A percentile compares a stretch with the other conserved stretches of the same genome.
Evolutionary conservation across 2,113 vertebrate genomes (phyloP).

Genomic region (Poeciliopsis retropinna): DNA sequence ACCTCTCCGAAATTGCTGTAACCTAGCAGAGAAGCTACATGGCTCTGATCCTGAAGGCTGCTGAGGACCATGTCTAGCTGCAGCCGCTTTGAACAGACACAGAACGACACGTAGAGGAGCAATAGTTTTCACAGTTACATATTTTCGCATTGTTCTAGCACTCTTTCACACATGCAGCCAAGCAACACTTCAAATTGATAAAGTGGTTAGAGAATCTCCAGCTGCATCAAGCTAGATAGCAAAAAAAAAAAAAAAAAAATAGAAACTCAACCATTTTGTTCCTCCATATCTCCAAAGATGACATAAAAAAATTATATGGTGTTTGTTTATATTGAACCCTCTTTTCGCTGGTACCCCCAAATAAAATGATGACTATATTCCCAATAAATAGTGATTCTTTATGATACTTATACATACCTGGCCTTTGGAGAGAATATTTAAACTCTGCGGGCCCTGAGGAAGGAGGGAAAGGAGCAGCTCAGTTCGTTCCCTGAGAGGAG

Average conservation of each 20-base stretch:
- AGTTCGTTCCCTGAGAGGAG: constrained; percentile 94
- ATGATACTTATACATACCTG: constrained; percentile 82
- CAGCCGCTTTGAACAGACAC: constrained; percentile 73
- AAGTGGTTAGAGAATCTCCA: constrained; percentile 1
- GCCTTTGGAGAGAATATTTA: constrained; percentile 96
- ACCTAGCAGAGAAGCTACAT: constrained; percentile 82
- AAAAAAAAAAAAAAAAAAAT: not conserved
- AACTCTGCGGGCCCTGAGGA: constrained; percentile 95
- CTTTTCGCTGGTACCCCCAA: not conserved
- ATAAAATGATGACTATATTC: not conserved
- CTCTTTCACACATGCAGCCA: constrained; percentile 28
- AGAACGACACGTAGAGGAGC: constrained; percentile 7
- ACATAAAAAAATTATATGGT: not conserved
- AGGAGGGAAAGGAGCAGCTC: constrained; percentile 96
- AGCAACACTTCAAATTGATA: constrained; percentile 25
- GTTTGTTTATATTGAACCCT: not conserved
- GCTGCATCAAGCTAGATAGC: constrained; percentile 1
- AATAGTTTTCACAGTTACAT: constrained; percentile 22
- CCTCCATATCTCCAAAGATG: not conserved
- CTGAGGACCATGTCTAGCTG: constrained; percentile 85
- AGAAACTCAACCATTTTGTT: not conserved
- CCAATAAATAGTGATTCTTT: not conserved
- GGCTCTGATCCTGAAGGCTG: constrained; percentile 85
- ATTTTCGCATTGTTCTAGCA: constrained; percentile 32
- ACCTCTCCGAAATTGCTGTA: constrained; percentile 82